These are phyloP conservation scores for Dryomyza anilis DNA, from an alignment of 2,888 invertebrate genomes.

Conservation along the genomic window DNA sequence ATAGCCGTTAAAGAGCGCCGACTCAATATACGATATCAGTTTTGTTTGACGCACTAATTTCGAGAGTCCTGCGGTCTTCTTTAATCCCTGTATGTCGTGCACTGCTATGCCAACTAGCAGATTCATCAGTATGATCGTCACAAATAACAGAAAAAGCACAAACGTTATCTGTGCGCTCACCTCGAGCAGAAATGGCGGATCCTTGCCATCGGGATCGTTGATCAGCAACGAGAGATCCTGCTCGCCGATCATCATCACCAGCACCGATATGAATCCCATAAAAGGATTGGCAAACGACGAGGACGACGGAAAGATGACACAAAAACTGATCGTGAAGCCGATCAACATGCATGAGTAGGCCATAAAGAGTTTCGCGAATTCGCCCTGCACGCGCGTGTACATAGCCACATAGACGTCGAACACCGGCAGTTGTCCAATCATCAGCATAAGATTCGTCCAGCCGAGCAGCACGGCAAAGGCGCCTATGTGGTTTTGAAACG, in stretches of 20 bases:
- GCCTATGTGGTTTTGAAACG: conserved; percentile 86
- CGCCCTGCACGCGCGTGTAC: conserved; percentile 86
- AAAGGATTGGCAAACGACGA: conserved; percentile 83
- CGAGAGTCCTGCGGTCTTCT: conserved; percentile 83
- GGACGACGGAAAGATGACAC: conserved; percentile 83
- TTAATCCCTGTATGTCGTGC: conserved; percentile 83
- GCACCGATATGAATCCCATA: conserved; percentile 81
- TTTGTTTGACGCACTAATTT: conserved; percentile 85
- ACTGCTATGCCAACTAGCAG: conserved; percentile 85
- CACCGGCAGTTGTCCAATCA: conserved; percentile 86
- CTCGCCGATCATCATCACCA: conserved; percentile 91
- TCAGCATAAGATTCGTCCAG: conserved; percentile 89
- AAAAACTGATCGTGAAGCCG: conserved; percentile 86
- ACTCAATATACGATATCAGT: conserved; percentile 83
- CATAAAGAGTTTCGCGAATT: conserved; percentile 83
- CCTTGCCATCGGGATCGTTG: conserved; percentile 77
- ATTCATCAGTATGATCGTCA: conserved; percentile 86
- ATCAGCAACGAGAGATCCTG: conserved; percentile 77
- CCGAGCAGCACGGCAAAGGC: conserved; percentile 84
- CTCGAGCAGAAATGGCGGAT: conserved; percentile 76
- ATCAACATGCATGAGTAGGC: conserved; percentile 84
- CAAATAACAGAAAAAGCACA: conserved; percentile 79
- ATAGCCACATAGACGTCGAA: conserved; percentile 90
- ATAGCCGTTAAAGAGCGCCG: conserved; percentile 80
- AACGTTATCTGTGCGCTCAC: conserved; percentile 84